Percentiles rank a stretch among this genome's conserved stretches.
Conservation (phyloP, 2,888 invertebrate species). For the Epinotia bilunana region DNA sequence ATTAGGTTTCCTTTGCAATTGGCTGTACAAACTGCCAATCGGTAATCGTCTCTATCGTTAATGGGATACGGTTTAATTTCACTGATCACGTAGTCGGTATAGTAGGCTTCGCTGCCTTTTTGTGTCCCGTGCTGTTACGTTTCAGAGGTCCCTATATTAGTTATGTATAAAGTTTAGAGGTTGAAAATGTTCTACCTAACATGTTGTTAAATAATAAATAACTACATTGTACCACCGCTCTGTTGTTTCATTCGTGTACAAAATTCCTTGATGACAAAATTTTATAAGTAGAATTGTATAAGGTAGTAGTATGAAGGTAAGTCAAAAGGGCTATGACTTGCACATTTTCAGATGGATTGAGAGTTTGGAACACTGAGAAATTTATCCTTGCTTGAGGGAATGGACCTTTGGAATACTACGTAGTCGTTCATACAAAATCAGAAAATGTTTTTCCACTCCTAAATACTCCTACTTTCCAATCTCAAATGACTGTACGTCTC, state of each 20-base stretch:
- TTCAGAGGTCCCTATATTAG: constrained; percentile 77
- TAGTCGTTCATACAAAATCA: too few relatives aligned
- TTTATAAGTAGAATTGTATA: too few relatives aligned
- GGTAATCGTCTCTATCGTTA: constrained; percentile 57
- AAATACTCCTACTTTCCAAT: too few relatives aligned
- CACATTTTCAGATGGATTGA: too few relatives aligned
- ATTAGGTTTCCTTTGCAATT: constrained; percentile 60
- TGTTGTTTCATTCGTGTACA: constrained; percentile 67
- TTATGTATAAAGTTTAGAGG: constrained; percentile 83
- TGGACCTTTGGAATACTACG: too few relatives aligned
- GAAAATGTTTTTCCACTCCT: too few relatives aligned
- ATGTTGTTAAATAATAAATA: constrained; percentile 87
- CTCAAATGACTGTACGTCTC: too few relatives aligned
- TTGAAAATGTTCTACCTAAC: constrained; percentile 83
- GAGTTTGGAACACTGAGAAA: too few relatives aligned
- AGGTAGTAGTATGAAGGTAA: not conserved
- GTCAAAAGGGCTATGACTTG: not conserved
- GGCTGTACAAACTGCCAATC: constrained; percentile 58
- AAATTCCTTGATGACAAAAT: not conserved
- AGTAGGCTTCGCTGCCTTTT: constrained; percentile 72
- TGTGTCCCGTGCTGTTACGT: constrained; percentile 58
- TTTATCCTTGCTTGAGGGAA: too few relatives aligned
- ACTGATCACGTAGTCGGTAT: constrained; percentile 60
- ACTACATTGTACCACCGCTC: constrained; percentile 88
- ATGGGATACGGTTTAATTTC: constrained; percentile 38